These are phyloP conservation scores for Ochropacha duplaris DNA, from an alignment of 2,888 invertebrate genomes.

Conservation along the genomic window DNA sequence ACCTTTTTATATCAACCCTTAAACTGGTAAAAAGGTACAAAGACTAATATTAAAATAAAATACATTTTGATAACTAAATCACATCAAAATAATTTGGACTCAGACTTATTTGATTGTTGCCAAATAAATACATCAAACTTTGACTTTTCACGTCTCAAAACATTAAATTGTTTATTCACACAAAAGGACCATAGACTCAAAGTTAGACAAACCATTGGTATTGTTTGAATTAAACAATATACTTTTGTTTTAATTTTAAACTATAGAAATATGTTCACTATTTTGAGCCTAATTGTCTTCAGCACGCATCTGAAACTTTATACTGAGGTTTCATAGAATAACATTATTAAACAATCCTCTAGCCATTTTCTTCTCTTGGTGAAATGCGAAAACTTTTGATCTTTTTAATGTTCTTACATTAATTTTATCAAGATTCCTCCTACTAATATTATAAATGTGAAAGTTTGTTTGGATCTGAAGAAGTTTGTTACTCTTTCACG, in stretches of 20 bases:
- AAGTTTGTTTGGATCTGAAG: too few relatives aligned
- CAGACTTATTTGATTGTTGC: background rate
- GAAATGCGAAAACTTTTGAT: background rate
- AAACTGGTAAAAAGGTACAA: too few relatives aligned
- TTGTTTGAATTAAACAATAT: conserved; percentile 1
- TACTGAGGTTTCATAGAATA: background rate
- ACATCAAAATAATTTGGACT: background rate
- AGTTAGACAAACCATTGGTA: background rate
- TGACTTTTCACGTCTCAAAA: background rate
- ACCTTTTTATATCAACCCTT: too few relatives aligned
- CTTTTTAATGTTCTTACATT: background rate
- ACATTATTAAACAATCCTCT: background rate
- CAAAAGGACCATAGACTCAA: background rate
- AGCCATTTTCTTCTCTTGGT: background rate
- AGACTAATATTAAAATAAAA: too few relatives aligned
- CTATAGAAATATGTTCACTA: background rate
- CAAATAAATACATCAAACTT: too few relatives aligned
- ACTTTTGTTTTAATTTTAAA: background rate
- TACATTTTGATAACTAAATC: too few relatives aligned
- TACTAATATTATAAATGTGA: too few relatives aligned
- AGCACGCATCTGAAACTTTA: background rate
- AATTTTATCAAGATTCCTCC: too few relatives aligned
- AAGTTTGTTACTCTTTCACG: too few relatives aligned
- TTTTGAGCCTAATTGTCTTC: background rate
- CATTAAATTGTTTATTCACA: background rate